These are phyloP conservation scores for Belgica antarctica DNA, from an alignment of 2,888 invertebrate species.

Conservation along the genomic window DNA sequence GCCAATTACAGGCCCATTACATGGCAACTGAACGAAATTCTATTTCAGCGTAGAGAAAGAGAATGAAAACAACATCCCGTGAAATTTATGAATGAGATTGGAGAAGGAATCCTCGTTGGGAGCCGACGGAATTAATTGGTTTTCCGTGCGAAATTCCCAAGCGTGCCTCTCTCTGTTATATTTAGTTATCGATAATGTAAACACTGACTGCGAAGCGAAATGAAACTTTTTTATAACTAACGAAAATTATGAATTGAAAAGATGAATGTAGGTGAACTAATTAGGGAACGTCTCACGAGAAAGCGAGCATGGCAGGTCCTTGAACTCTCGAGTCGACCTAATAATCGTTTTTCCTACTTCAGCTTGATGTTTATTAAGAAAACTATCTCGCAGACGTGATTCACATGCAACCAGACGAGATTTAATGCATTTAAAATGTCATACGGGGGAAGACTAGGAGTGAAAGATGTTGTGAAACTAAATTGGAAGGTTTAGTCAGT, in stretches of 20 bases:
- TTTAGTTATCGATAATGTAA: conserved; percentile 27
- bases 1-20: conserved; percentile 21
- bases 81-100: conserved; percentile 42
- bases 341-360: not conserved
- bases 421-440: no score
- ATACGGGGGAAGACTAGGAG: no score
- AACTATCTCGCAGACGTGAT: not conserved
- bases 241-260: not conserved
- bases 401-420: not conserved
- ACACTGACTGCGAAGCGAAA: conserved; percentile 12
- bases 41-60: not conserved
- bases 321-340: conserved; percentile 16
- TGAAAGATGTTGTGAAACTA: no score
- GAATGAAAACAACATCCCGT: conserved; percentile 26
- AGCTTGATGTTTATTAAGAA: not conserved
- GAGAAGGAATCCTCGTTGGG: conserved; percentile 1
- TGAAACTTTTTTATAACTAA: not conserved
- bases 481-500: no score
- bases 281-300: not conserved
- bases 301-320: no score
- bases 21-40: not conserved
- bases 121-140: conserved; percentile 24
- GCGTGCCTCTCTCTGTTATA: not conserved
- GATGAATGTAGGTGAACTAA: not conserved
- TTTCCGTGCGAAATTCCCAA: conserved; percentile 25